Evolutionary conservation across 2,113 vertebrate genomes (phyloP).

Genomic region (Ammospiza nelsoni): DNA sequence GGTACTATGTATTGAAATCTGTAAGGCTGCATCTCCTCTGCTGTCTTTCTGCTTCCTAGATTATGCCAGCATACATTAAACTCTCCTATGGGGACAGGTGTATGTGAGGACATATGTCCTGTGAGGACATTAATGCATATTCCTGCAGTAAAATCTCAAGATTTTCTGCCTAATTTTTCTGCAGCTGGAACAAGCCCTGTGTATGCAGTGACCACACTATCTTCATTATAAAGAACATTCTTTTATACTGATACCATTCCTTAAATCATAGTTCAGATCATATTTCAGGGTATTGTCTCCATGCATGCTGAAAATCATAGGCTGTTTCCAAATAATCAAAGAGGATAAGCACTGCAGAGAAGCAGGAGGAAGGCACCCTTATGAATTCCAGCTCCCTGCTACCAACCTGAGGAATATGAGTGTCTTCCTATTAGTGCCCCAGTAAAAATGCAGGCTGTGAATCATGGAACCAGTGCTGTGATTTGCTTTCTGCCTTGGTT

Average conservation of each 20-base stretch:
- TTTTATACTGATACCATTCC: not conserved
- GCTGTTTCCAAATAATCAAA: not conserved
- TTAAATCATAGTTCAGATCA: not conserved
- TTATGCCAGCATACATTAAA: not conserved
- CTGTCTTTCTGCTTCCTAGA: not conserved
- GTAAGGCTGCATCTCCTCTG: not conserved
- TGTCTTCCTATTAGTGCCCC: not conserved
- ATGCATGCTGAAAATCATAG: not conserved
- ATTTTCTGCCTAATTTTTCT: not conserved
- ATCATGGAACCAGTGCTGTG: not conserved
- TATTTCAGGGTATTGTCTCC: not conserved
- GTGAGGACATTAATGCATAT: not conserved
- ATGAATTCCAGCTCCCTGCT: not conserved
- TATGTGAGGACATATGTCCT: not conserved
- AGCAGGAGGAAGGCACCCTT: not conserved
- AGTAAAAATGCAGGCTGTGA: not conserved
- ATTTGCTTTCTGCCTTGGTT: not conserved
- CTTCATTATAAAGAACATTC: not conserved
- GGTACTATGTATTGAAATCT: not conserved
- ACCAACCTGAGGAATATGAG: accelerated
- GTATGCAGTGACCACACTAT: too few relatives aligned
- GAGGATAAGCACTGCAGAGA: not conserved
- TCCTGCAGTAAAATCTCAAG: not conserved
- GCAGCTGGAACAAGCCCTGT: not conserved
- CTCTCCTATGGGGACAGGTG: not conserved